Base-by-base conservation (phyloP, 2,797 vertebrate species). In the Lates japonicus region DNA sequence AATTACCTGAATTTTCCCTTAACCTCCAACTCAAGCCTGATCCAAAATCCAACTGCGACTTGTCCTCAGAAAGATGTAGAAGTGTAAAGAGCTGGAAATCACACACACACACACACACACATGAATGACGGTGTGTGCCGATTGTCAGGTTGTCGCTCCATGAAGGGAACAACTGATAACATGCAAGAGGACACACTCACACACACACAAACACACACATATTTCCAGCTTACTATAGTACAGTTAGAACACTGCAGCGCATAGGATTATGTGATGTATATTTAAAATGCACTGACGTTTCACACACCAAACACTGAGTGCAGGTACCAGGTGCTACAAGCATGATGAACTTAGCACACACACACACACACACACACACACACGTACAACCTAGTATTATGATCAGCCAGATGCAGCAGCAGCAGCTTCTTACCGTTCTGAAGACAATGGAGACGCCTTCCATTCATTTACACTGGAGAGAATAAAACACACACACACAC, bases 361-460 rank as follows among this genome's bases (percentile, higher is more conserved):
- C 33, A 60, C 65, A 66, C 60, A 55, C 46, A 62, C 65, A 61
- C 51, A 55, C 51, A 66, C 76, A 64, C 59, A 69, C 68, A 67
- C 31, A 69, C 20, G 0, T 17, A 51, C 46, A 70, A 5, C 11
- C 9, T 54, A 25, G 39, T 60, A 46, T 70, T n/a, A 46, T 70
- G n/a, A 73, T 75, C 75, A 75, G 29, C 39, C 67, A 78, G 72
- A 73, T 67, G 73, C 52, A 58, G 80, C n/a, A 17, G 51, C 39
- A 58, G 42, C 55, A 76, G 67, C 75, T 66, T 92, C 91, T 91
- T 94, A 93, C 91, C 93, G 78, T 86, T 71, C 2, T 79, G 87
- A 49, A 73, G 88, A 90, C 89, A 87, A 90, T 78, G 76, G 82
- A 88, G 88, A 76, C 67, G 65, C 58, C 76, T 82, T 84, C 82